Conservation (phyloP, 2,797 vertebrate species). For the Sebastolobus alascanus region DNA sequence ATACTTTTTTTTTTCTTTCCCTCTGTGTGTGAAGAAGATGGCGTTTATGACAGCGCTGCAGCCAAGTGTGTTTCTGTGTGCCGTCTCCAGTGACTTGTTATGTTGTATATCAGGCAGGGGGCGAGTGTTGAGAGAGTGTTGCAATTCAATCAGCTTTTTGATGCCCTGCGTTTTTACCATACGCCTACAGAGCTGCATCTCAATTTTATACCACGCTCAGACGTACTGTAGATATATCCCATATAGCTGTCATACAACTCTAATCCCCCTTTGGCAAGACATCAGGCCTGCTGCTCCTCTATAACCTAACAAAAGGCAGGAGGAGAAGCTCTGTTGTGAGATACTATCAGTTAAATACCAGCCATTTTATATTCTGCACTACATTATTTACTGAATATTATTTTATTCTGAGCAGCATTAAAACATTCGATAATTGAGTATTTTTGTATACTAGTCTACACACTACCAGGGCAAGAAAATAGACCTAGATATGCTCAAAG, state of each 20-base stretch:
- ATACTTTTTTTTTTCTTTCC: constrained; percentile 58
- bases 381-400: background rate
- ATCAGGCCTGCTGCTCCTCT: constrained; percentile 51
- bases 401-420: constrained; percentile 30
- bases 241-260: constrained; percentile 78
- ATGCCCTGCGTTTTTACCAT: constrained; percentile 73
- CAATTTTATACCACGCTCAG: constrained; percentile 77
- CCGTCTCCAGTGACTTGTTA: constrained; percentile 85
- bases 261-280: constrained; percentile 71
- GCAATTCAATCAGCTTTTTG: constrained; percentile 82
- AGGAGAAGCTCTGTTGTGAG: constrained; percentile 37
- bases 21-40: constrained; percentile 76
- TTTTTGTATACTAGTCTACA: constrained; percentile 11
- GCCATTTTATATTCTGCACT: constrained; percentile 14
- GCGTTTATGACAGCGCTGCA: constrained; percentile 81
- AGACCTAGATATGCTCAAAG: constrained; percentile 86
- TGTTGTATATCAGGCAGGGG: constrained; percentile 76
- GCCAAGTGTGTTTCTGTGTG: constrained; percentile 77
- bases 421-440: constrained; percentile 3
- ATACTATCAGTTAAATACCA: constrained; percentile 35
- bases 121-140: constrained; percentile 74
- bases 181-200: constrained; percentile 77
- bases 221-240: constrained; percentile 75
- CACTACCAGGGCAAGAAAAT: constrained; percentile 48
- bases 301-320: constrained; percentile 42